Evolutionary conservation across 2,888 invertebrate genomes (phyloP).

Genomic region (Cosmia pyralina): DNA sequence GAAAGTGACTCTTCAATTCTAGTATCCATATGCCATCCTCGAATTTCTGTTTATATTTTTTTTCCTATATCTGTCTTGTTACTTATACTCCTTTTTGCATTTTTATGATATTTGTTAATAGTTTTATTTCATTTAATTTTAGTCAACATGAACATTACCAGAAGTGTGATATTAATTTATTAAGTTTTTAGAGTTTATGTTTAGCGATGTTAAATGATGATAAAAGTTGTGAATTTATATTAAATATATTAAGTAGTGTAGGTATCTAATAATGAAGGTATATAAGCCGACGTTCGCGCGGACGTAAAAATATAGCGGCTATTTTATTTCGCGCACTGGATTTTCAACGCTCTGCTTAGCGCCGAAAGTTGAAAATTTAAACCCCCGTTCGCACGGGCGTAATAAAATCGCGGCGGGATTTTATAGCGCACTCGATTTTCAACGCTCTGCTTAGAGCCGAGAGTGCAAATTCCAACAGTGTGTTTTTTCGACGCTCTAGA

Average conservation of each 20-base stretch:
- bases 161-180: slow-evolving; percentile 88
- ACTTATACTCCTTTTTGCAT: slow-evolving; percentile 94
- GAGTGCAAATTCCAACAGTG: too few species aligned
- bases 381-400: too few species aligned
- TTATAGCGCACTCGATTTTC: too few species aligned
- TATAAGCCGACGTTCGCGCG: too few species aligned
- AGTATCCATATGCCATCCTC: slow-evolving; percentile 94
- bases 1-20: slow-evolving; percentile 93
- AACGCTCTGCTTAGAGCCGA: too few species aligned
- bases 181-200: slow-evolving; percentile 68
- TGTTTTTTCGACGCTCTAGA: too few species aligned
- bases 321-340: too few species aligned
- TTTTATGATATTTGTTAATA: slow-evolving; percentile 91
- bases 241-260: background rate
- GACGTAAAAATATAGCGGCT: too few species aligned
- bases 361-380: too few species aligned
- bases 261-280: background rate
- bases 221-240: slow-evolving; percentile 45
- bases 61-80: slow-evolving; percentile 94
- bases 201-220: slow-evolving; percentile 54
- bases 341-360: too few species aligned
- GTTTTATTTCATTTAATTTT: slow-evolving; percentile 78
- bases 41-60: slow-evolving; percentile 94
- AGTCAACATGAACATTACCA: slow-evolving; percentile 85
- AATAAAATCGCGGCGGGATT: too few species aligned